Evolutionary conservation across 2,888 invertebrate species (phyloP), one percentile per base, ranked within the genome.

Genomic region (Coecobrya sp.): DNA sequence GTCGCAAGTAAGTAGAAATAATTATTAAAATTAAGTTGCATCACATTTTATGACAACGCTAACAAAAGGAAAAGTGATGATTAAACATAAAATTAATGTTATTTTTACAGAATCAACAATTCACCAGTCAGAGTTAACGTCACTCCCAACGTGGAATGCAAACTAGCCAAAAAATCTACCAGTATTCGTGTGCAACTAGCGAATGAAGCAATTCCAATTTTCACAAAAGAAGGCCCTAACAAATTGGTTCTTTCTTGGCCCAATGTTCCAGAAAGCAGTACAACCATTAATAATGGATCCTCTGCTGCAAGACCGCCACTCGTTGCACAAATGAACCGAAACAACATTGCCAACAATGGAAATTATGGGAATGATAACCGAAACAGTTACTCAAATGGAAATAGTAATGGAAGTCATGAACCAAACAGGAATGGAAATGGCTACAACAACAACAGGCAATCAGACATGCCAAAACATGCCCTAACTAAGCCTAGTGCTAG

Each of bases 131-230:
- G 97, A 27, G 98, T 98, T 1, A 97, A 97, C 27, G 97, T 97
- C 59, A 97, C 97, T 93, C 97, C 97, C 1, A 96, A 96, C 91
- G 97, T 98, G 92, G 97, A 97, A 94, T 98, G 98, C 95, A 98
- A 97, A 95, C 96, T 99, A 93, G 99, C 98, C 81, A 98, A 98
- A 94, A 98, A 98, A 96, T 96, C 97, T 62, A 96, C 97, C 93
- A 95, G 96, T 49, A 96, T 97, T 76, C 96, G 96, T 76, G 96
- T 97, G 22, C 96, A 97, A 62, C 62, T 85, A 27, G 89, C 91
- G 0, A 91, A 94, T 25, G 93, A 93, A 62, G 93, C 93, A 19
- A 87, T 93, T 59, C 95, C 95, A 11, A 76, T 92, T n/a, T 95
- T 95, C 92, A 89, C 93, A 42, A 95, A 95, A 76, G 95, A 95